Evolutionary conservation across 2,888 invertebrate genomes (phyloP).

Genomic region (Eumacrocentrus americanus): DNA sequence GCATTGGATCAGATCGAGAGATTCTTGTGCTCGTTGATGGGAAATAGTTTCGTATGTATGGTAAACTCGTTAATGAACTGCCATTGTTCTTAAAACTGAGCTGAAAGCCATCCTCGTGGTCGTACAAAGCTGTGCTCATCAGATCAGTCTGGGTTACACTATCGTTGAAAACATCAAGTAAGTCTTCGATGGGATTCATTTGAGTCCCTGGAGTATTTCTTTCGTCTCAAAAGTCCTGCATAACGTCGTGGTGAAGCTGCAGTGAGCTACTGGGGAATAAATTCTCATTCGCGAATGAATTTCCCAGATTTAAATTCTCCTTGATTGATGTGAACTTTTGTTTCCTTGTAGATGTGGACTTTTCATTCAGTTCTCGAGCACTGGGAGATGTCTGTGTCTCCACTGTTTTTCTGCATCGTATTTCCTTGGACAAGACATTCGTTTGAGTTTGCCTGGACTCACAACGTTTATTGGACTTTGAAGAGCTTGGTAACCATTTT

Average conservation of each 20-base stretch:
- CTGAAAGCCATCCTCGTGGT: slow-evolving; percentile 41
- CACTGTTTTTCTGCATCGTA: slow-evolving; percentile 44
- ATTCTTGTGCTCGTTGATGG: slow-evolving; percentile 34
- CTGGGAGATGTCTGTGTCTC: slow-evolving; percentile 53
- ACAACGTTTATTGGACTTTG: slow-evolving; percentile 40
- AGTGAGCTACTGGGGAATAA: slow-evolving; percentile 54
- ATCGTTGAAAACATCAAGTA: slow-evolving; percentile 51
- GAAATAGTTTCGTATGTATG: slow-evolving; percentile 41
- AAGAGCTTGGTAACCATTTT: slow-evolving; percentile 40
- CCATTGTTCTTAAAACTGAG: slow-evolving; percentile 38
- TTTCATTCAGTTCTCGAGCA: slow-evolving; percentile 17
- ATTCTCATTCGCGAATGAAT: slow-evolving; percentile 34
- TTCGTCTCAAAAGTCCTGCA: slow-evolving; percentile 57
- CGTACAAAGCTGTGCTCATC: slow-evolving; percentile 47
- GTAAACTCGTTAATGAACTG: slow-evolving; percentile 37
- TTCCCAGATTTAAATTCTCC: slow-evolving; percentile 28
- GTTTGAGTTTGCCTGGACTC: slow-evolving; percentile 58
- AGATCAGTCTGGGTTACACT: slow-evolving; percentile 50
- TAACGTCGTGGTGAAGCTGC: slow-evolving; percentile 51
- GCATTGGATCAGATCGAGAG: slow-evolving; percentile 53
- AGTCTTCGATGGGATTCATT: slow-evolving; percentile 55
- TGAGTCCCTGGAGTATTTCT: slow-evolving; percentile 59
- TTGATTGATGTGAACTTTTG: background rate
- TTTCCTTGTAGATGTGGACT: slow-evolving; percentile 30
- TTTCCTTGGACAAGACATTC: slow-evolving; percentile 42